Evolutionary conservation across 2,888 invertebrate genomes (phyloP), one percentile per base, ranked within the genome.

Genomic region (Barypeithes pellucidus): DNA sequence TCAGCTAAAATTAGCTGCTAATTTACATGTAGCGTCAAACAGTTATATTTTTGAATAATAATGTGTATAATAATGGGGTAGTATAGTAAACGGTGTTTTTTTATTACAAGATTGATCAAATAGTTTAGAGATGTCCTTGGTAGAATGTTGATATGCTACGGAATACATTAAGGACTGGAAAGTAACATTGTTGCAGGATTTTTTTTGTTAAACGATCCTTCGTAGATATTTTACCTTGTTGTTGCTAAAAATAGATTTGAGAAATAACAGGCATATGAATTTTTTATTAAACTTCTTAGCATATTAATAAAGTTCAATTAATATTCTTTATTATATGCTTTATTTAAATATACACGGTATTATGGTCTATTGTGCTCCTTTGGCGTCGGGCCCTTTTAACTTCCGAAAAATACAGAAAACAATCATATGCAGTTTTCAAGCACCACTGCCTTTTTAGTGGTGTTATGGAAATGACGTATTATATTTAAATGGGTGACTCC

Each of bases 1-100:
- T 52, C 52, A 11, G 70, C 70, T 70, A 70, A 70, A 63, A 57
- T 70, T 70, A 70, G 70, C 43, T 9, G 2, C 11, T 70, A 70
- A 70, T 70, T 68, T 61, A 61, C 61, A 68, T 41, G 22, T 41
- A n/a, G 33, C 22, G 61, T 50, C 39, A 50, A 61, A 61, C 36
- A 52, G 33, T 29, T 60, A 14, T 33, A 47, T 39, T 52, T 52
- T 65, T 52, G 33, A 57, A 57, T 33, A 57, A 54, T 29, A 54
- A 24, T 5, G n/a, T 11, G 41, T 22, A 68, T 68, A 68, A 22
- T 45, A 20, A 41, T 61, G 52, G 50, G 52, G 45, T 45, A 68
- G 33, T 61, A 24, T 36, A 41, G 14, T 22, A 29, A 54, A 24
- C 63, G 22, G 11, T 24, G 36, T 22, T 54, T 54, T 65, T 36